phyloP scores from a whole-genome alignment of 2,797 vertebrate genomes.

The Etheostoma nigrum region DNA sequence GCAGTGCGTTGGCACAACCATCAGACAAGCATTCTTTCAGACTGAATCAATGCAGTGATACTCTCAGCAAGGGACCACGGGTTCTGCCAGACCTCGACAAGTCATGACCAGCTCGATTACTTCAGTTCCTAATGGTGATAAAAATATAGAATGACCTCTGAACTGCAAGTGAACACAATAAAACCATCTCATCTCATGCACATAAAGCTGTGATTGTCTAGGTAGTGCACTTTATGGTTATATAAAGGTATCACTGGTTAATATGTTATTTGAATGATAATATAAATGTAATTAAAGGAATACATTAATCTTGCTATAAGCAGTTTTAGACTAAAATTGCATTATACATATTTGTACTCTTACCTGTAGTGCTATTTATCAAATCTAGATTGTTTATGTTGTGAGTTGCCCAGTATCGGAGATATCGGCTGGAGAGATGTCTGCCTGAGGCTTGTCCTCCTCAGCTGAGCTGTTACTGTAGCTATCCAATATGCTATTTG shows the following conservation, averaged over 20 bases:
- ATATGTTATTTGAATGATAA: no score
- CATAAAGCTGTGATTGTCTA: neutral
- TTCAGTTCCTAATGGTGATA: neutral
- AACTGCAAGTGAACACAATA: neutral
- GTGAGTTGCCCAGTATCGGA: no score
- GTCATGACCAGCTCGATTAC: neutral
- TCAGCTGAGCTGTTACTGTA: no score
- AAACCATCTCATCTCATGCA: neutral
- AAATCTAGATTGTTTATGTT: no score
- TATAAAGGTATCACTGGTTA: neutral
- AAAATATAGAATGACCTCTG: neutral
- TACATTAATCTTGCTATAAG: no score
- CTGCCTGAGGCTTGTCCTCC: no score
- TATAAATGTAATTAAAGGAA: no score
- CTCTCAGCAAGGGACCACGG: neutral
- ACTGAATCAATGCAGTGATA: conserved; percentile 6
- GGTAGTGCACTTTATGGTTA: neutral
- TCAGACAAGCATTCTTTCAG: neutral
- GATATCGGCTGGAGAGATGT: no score
- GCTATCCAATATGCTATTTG: no score
- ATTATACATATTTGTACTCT: no score
- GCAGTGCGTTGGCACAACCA: neutral
- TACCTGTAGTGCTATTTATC: no score
- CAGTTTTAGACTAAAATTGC: no score
- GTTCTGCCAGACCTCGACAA: neutral